Base-by-base conservation (phyloP, 2,888 invertebrate genomes). In the Drosophila sordidapex region DNA sequence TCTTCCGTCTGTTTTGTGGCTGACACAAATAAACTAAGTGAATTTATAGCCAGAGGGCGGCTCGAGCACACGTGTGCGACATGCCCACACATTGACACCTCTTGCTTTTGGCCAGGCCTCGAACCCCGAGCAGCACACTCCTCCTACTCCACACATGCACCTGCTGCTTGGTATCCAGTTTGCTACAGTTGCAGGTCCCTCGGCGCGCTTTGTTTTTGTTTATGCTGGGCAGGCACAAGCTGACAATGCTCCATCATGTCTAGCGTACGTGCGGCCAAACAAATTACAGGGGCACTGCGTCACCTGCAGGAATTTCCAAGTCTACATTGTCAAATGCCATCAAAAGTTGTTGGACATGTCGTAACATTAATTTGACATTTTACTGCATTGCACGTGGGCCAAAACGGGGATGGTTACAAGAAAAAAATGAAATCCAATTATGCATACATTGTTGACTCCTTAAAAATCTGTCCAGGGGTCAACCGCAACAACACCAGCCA, bases 331-430 rank as follows among this genome's bases (percentile, higher is more conserved):
- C 90, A 82, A 84, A 90, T 76, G 90, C 63, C 87, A 90, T 90
- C 90, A 89, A 81, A 85, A 90, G 79, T 86, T 83, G 85, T 76
- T 85, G 88, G 88, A 89, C 83, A 90, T 84, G 87, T 86, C 83
- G 81, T 85, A 90, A 88, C 87, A 90, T 88, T 90, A 90, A 88
- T 88, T 90, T 90, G 90, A 88, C 90, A 90, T 89, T 90, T 87
- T 89, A 87, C 87, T 80, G 87, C 87, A 66, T 58, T 70, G 71
- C 68, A 71, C 74, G 62, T 74, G 61, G 73, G 74, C 58, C 67
- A 66, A 66, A 57, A 46, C 0, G 57, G 53, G 81, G 56, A 35
- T 52, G 21, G 59, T 4, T n/a, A 46, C 35, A 31, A 38, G 21
- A 21, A 21, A 7, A 46, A 40, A n/a, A 46, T 7, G 1, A 38